Conservation (phyloP, 2,888 invertebrate species). For the Chrysopilus asiliformis region DNA sequence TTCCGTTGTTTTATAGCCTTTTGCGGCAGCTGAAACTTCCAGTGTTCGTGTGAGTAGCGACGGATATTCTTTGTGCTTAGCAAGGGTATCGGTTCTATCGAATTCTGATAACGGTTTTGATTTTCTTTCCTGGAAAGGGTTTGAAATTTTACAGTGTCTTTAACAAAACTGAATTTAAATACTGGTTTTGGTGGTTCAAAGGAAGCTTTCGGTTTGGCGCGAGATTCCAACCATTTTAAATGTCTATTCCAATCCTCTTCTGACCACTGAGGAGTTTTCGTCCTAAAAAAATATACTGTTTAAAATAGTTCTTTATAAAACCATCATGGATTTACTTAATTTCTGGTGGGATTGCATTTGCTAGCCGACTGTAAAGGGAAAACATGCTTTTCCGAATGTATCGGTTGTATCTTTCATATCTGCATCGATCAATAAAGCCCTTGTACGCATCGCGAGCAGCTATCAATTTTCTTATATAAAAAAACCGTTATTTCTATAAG, state of each 20-base stretch:
- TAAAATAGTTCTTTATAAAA: not conserved
- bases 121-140: slow-evolving; percentile 1
- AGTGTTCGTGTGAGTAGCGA: not conserved
- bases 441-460: slow-evolving; percentile 3
- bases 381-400: slow-evolving; percentile 25
- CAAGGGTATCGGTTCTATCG: not conserved
- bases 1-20: slow-evolving; percentile 18
- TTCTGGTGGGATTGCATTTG: slow-evolving; percentile 22
- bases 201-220: slow-evolving; percentile 28
- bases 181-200: too few relatives aligned
- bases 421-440: not conserved
- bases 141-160: too few relatives aligned
- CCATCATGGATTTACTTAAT: slow-evolving; percentile 3
- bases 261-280: slow-evolving; percentile 18
- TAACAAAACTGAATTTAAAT: too few relatives aligned
- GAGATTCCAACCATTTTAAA: slow-evolving; percentile 19
- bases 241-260: slow-evolving; percentile 22
- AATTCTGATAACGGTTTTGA: slow-evolving; percentile 2
- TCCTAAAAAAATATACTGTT: slow-evolving; percentile 14
- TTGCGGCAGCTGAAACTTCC: not conserved
- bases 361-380: slow-evolving; percentile 29
- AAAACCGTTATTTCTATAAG: too few relatives aligned
- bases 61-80: not conserved
- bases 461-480: slow-evolving; percentile 7
- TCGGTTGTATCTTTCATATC: slow-evolving; percentile 19